Conservation (phyloP, 53 echinoderm and acorn worm species). For the Actinopyga echinites region DNA sequence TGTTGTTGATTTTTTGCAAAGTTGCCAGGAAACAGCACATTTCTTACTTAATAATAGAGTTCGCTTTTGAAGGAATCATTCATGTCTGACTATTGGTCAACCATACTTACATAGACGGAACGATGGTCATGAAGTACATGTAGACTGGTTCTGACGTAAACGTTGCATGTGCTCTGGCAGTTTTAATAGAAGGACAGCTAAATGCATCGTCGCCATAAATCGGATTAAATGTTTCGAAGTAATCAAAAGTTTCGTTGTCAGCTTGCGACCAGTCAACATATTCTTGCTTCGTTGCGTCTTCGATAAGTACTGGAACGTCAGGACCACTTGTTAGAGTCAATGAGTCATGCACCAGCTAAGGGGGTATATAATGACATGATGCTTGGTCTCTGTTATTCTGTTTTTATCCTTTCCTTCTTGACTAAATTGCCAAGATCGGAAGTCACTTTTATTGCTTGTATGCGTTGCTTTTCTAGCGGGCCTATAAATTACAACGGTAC, state of each 20-base stretch:
- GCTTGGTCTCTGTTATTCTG: too few relatives aligned
- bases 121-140: slow-evolving; percentile 76
- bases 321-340: background rate
- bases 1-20: too few relatives aligned
- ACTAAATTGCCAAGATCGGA: too few relatives aligned
- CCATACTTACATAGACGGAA: slow-evolving; percentile 64
- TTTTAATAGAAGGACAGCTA: slow-evolving; percentile 38
- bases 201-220: slow-evolving; percentile 55
- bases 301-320: background rate
- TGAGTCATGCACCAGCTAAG: background rate
- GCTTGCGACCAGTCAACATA: slow-evolving; percentile 33
- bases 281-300: slow-evolving; percentile 38
- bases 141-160: slow-evolving; percentile 44
- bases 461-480: too few relatives aligned
- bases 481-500: too few relatives aligned
- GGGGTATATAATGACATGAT: too few relatives aligned
- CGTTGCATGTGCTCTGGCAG: slow-evolving; percentile 47
- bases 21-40: too few relatives aligned
- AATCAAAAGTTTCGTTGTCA: slow-evolving; percentile 33
- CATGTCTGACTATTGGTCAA: too few relatives aligned
- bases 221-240: slow-evolving; percentile 49
- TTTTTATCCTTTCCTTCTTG: too few relatives aligned
- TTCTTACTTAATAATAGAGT: too few relatives aligned
- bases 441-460: too few relatives aligned
- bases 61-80: too few relatives aligned